phyloP scores from a whole-genome alignment of 1,140 invertebrate species.

The Laupala kohalensis region DNA sequence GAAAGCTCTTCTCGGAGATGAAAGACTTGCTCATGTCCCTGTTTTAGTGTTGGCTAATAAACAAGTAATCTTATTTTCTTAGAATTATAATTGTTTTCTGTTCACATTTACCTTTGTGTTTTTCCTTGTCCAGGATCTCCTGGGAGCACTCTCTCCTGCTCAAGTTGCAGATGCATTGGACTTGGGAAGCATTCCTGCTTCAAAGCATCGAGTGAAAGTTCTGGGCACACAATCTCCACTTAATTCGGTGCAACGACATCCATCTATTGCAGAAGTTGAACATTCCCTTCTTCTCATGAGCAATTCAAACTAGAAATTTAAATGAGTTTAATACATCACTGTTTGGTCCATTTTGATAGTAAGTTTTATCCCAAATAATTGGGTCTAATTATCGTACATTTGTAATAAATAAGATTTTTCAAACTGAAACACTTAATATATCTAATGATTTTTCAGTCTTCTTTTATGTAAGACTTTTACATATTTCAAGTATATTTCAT shows the following conservation, averaged over 20 bases:
- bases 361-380: too few species aligned
- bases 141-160: conserved; percentile 24
- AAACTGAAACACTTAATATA: too few species aligned
- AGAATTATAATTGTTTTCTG: neutral
- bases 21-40: conserved; percentile 27
- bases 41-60: conserved; percentile 32
- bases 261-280: conserved; percentile 9
- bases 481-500: too few species aligned
- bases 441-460: too few species aligned
- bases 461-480: too few species aligned
- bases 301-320: neutral
- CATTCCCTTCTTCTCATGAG: conserved; percentile 4
- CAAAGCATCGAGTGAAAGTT: conserved; percentile 29
- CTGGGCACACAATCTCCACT: conserved; percentile 22
- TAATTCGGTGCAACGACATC: conserved; percentile 11
- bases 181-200: conserved; percentile 25
- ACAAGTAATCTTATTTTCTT: conserved; percentile 21
- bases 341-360: too few species aligned
- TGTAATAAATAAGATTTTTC: too few species aligned
- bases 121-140: conserved; percentile 24
- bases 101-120: neutral
- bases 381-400: too few species aligned
- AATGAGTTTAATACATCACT: too few species aligned
- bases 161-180: conserved; percentile 29
- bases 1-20: conserved; percentile 30